Base-by-base conservation (phyloP, 1,140 invertebrate genomes). In the Paramacrobiotus metropolitanus region DNA sequence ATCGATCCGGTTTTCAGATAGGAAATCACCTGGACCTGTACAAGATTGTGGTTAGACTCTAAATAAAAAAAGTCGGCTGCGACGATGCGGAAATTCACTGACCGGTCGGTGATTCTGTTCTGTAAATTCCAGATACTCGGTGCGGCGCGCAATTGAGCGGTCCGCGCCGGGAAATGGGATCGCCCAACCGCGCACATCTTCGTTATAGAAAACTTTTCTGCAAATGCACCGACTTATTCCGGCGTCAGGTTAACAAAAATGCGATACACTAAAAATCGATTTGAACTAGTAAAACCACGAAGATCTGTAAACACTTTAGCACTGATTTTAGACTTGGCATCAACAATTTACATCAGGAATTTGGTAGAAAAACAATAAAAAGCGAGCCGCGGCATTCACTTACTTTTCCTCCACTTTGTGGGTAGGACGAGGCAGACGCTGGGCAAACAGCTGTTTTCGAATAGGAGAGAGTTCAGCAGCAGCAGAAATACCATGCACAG, bases 11-110 rank as follows among this genome's bases (percentile, higher is more conserved):
- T 30, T 30, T 64, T 63, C 3, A 70, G 21, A 59, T 72, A 74
- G 0, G 70, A 67, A 21, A 60, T 60, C 60, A 70, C 71, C 59
- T 71, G 68, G 60, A 72, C 65, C 71, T 72, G 65, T 31, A 59
- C 40, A 60, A 30, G 59, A 61, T 48, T 24, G 29, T 59, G 30
- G 15, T 30, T 21, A 28, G 29, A 60, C 30, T 40, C 40, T 21
- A 29, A 20, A 29, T 20, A 45, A 18, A 59, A 55, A 18, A 24
- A 59, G 2, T 30, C 44, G 24, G 40, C 21, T n/a, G n/a, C n/a
- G n/a, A n/a, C n/a, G n/a, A n/a, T n/a, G n/a, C n/a, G n/a, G n/a
- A n/a, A n/a, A n/a, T n/a, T 59, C 30, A 64, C 67, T 65, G 63
- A 72, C 71, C n/a, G 71, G 69, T 62, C 61, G 63, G 64, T 65